Conservation (phyloP, 2,113 vertebrate genomes). For the Xiphophorus couchianus region DNA sequence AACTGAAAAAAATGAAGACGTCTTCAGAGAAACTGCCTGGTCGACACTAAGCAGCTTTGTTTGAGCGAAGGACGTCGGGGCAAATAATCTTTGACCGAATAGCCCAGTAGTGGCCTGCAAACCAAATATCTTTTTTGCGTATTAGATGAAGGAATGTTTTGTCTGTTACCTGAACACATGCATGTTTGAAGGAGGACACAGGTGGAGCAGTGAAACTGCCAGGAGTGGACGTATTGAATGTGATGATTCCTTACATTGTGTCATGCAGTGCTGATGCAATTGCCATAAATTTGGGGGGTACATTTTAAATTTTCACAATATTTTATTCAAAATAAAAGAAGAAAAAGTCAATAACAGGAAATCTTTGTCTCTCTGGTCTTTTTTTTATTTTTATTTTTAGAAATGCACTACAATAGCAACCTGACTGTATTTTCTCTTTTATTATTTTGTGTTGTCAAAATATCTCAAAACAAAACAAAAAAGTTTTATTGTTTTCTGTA, state of each 20-base stretch:
- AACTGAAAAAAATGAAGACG: slow-evolving; percentile 28
- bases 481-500: too few species aligned
- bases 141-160: not conserved
- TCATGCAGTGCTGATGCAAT: not conserved
- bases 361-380: not conserved
- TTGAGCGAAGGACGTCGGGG: too few species aligned
- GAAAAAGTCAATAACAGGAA: not conserved
- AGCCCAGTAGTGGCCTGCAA: not conserved
- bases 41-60: slow-evolving; percentile 5
- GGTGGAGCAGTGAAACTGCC: too few species aligned
- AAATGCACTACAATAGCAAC: too few species aligned
- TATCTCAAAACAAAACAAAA: too few species aligned
- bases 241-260: not conserved
- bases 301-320: too few species aligned
- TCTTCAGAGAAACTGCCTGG: not conserved
- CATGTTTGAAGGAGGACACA: not conserved
- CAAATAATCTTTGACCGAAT: not conserved
- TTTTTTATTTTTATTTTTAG: too few species aligned
- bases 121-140: not conserved
- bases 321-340: too few species aligned
- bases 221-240: not conserved
- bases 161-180: not conserved
- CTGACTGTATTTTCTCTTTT: too few species aligned
- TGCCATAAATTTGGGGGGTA: too few species aligned
- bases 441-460: too few species aligned